Percentiles rank a stretch among this genome's conserved stretches.
phyloP scores from a whole-genome alignment of 2,113 vertebrate genomes.

The Chloebia gouldiae region DNA sequence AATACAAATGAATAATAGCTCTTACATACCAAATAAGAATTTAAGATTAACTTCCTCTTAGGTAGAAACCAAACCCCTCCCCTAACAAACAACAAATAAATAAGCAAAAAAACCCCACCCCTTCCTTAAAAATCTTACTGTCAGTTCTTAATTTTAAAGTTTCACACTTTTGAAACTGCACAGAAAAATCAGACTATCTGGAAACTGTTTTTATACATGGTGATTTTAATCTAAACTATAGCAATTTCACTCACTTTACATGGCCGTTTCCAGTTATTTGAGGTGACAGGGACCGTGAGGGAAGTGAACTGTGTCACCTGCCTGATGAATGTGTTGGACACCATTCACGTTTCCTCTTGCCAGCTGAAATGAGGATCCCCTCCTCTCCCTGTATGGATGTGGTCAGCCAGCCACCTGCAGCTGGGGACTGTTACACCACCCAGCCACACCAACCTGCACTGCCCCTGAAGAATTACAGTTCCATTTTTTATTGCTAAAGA shows the following conservation, averaged over 20 bases:
- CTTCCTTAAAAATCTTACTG: fast-evolving
- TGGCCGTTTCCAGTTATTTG: background rate
- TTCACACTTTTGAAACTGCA: background rate
- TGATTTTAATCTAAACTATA: background rate
- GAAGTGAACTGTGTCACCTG: background rate
- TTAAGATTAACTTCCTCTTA: background rate
- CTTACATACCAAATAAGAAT: background rate
- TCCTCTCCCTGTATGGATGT: background rate
- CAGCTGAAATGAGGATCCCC: background rate
- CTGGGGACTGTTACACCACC: background rate
- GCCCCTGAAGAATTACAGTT: background rate
- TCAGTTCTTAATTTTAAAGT: background rate
- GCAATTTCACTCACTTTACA: background rate
- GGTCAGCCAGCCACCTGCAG: background rate
- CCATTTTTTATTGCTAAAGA: background rate
- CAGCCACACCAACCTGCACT: background rate
- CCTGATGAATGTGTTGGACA: background rate
- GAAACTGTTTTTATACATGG: background rate
- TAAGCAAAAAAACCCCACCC: background rate
- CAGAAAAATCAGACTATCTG: background rate
- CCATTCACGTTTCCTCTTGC: background rate
- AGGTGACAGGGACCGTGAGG: background rate
- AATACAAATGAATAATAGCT: background rate
- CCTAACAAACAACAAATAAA: background rate
- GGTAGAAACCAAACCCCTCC: background rate